Evolutionary conservation across 2,797 vertebrate genomes (phyloP).

Genomic region (Molossus molossus): DNA sequence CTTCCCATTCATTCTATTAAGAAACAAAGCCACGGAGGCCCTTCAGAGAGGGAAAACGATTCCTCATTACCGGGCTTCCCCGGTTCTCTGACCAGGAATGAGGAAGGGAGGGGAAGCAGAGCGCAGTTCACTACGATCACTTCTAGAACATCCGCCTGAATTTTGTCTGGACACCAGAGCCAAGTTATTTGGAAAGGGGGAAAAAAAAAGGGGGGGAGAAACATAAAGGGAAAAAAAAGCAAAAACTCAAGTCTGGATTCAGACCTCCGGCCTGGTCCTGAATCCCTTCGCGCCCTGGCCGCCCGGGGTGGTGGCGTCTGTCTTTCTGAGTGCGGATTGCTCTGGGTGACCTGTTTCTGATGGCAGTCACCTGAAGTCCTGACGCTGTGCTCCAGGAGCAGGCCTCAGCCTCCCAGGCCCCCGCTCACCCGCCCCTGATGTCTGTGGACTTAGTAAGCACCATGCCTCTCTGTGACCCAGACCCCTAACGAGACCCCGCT

Average conservation of each 20-base stretch:
- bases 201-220: background rate
- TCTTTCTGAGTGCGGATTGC: background rate
- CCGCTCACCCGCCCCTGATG: background rate
- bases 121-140: background rate
- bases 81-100: background rate
- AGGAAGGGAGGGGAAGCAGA: background rate
- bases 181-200: background rate
- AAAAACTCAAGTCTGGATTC: background rate
- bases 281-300: background rate
- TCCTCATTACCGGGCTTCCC: background rate
- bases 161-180: background rate
- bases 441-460: background rate
- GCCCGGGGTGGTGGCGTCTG: accelerated
- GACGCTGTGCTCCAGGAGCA: background rate
- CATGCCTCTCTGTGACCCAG: background rate
- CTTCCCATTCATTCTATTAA: background rate
- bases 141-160: background rate
- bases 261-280: background rate
- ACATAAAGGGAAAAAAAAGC: too few relatives aligned
- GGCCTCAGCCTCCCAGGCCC: background rate
- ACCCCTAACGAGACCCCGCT: background rate
- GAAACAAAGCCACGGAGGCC: background rate
- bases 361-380: background rate
- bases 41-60: background rate
- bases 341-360: background rate